phyloP scores from a whole-genome alignment of 2,113 vertebrate species.

The Pan troglodytes region NHGRI_mPanTro3-v2.1_pri NC_072402.2:158851501-158852000 shows the following conservation, averaged over 20 bases:
- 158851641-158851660: background rate
- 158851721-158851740: background rate
- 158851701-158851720: background rate
- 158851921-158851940: background rate
- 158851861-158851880: background rate
- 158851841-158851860: background rate
- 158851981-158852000: conserved; percentile 15
- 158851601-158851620: background rate
- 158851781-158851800: background rate
- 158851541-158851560: background rate
- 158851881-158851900: background rate
- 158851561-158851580: background rate
- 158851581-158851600: background rate
- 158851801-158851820: background rate
- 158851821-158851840: background rate
- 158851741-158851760: background rate
- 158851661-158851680: background rate
- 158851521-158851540: background rate
- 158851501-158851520: background rate
- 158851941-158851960: background rate
- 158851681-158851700: background rate
- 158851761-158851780: background rate
- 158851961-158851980: background rate
- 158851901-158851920: background rate
- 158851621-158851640: background rate